Conservation (phyloP, 2,888 invertebrate species). For the Cosmorhoe ocellata region DNA sequence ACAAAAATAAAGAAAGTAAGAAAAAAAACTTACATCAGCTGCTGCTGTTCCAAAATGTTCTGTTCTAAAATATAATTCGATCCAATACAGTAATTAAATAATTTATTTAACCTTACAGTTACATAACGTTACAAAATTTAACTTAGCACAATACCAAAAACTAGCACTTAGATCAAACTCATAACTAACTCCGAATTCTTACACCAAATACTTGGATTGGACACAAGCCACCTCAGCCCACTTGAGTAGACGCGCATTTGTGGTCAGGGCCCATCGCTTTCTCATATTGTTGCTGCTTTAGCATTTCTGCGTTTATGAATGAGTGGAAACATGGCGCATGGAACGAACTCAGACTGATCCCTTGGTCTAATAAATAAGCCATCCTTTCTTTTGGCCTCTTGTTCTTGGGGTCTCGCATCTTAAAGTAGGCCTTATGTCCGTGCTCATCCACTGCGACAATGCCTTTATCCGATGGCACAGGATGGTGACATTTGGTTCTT, state of each 20-base stretch:
- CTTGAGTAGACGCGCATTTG: conserved; percentile 10
- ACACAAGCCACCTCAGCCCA: conserved; percentile 24
- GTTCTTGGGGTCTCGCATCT: conserved; percentile 46
- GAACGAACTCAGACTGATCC: conserved; percentile 69
- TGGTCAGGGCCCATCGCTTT: conserved; percentile 20
- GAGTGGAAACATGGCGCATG: conserved; percentile 71
- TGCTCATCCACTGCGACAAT: conserved; percentile 55
- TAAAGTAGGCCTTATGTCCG: conserved; percentile 67
- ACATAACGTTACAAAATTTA: conserved; percentile 62
- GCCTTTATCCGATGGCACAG: conserved; percentile 61
- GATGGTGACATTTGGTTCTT: conserved; percentile 56
- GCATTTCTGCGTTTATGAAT: conserved; percentile 58
- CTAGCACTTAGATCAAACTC: conserved; percentile 43
- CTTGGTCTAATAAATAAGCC: conserved; percentile 47
- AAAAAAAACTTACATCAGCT: conserved; percentile 9
- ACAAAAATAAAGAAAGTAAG: conserved; percentile 9
- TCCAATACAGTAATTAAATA: conserved; percentile 20
- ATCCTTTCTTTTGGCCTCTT: conserved; percentile 55
- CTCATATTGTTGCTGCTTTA: conserved; percentile 55
- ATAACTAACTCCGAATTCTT: conserved; percentile 45
- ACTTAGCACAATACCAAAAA: conserved; percentile 63
- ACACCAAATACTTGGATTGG: conserved; percentile 40
- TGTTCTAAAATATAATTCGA: not conserved
- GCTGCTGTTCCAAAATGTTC: not conserved
- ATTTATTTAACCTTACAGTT: conserved; percentile 39